Percentiles rank a stretch among this genome's conserved stretches.
These are phyloP conservation scores for Camponotus pennsylvanicus DNA, from an alignment of 1,140 invertebrate species.

Conservation along the genomic window DNA sequence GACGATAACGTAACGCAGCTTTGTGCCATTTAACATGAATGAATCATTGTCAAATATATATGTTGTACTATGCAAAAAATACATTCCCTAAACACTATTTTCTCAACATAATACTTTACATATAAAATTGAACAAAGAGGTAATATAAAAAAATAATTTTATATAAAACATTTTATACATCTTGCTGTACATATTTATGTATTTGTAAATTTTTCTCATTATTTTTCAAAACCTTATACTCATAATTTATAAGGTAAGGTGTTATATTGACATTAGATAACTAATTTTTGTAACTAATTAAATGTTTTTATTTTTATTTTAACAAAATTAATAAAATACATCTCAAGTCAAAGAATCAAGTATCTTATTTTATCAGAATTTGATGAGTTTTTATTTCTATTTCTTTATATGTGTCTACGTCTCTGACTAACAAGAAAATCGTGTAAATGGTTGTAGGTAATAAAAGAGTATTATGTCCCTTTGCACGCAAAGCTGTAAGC, in stretches of 20 bases:
- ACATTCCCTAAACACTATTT: too few species aligned
- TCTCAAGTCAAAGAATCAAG: background rate
- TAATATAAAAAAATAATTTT: background rate
- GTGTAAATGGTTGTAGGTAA: conserved; percentile 1
- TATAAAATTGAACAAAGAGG: background rate
- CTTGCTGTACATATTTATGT: too few species aligned
- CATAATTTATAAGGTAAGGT: background rate
- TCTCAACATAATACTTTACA: too few species aligned
- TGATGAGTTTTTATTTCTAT: background rate
- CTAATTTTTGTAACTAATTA: background rate
- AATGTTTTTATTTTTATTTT: background rate
- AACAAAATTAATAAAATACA: too few species aligned
- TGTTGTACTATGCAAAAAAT: too few species aligned
- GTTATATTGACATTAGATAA: background rate
- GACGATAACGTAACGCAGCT: too few species aligned
- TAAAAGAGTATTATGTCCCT: conserved; percentile 38
- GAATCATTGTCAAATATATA: too few species aligned
- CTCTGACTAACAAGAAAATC: conserved; percentile 28
- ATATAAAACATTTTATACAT: too few species aligned
- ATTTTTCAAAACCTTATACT: background rate
- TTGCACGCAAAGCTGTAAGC: conserved; percentile 7
- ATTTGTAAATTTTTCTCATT: too few species aligned
- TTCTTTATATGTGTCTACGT: background rate
- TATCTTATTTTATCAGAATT: background rate
- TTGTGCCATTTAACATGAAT: too few species aligned